phyloP scores from a whole-genome alignment of 1,140 invertebrate genomes.

The Nilaparvata lugens region DNA sequence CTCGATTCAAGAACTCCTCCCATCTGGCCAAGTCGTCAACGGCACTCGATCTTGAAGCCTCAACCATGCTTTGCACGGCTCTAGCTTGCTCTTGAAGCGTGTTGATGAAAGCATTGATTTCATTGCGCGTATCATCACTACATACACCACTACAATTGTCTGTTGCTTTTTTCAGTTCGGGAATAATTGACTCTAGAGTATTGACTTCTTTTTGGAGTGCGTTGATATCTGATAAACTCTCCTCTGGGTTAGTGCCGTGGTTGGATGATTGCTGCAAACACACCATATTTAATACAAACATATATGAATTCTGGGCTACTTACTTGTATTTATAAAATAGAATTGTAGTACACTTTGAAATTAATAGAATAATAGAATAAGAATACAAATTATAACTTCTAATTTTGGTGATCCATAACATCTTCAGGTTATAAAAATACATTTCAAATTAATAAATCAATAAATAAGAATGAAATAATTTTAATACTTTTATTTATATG shows the following conservation, averaged over 20 bases:
- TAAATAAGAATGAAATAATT: too few relatives aligned
- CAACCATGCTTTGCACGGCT: slow-evolving; percentile 1
- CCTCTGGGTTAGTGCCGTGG: slow-evolving; percentile 13
- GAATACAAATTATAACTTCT: too few relatives aligned
- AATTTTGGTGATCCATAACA: too few relatives aligned
- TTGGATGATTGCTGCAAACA: slow-evolving; percentile 13
- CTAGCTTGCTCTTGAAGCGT: slow-evolving; percentile 14
- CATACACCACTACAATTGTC: neutral
- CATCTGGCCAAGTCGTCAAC: slow-evolving; percentile 49
- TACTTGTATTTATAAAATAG: too few relatives aligned
- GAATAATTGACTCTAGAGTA: slow-evolving; percentile 45
- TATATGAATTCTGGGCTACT: too few relatives aligned
- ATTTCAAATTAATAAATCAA: too few relatives aligned
- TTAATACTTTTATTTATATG: too few relatives aligned
- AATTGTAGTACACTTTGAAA: too few relatives aligned
- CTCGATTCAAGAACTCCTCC: slow-evolving; percentile 54
- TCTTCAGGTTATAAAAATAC: too few relatives aligned
- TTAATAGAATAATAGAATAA: too few relatives aligned
- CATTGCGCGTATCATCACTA: slow-evolving; percentile 1
- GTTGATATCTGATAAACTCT: slow-evolving; percentile 13
- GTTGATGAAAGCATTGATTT: slow-evolving; percentile 7
- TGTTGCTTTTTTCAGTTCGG: neutral
- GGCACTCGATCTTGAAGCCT: slow-evolving; percentile 34
- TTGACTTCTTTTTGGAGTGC: slow-evolving; percentile 43
- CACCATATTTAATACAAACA: slow-evolving; percentile 36